phyloP scores from a whole-genome alignment of 2,888 invertebrate genomes.

The Timandra comae region DNA sequence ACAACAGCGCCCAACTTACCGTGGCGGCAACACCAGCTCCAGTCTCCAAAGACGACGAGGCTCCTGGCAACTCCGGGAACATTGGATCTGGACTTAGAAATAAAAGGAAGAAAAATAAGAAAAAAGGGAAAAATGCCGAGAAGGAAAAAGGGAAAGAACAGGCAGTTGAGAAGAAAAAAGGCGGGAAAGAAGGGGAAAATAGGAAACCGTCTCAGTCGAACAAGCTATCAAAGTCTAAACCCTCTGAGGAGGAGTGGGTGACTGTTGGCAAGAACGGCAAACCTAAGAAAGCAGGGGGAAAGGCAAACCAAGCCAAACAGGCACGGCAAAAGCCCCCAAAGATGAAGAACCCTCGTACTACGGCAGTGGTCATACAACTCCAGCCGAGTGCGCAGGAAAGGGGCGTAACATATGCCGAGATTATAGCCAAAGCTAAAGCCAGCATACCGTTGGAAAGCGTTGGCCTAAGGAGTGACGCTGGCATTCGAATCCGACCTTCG shows the following conservation, averaged over 20 bases:
- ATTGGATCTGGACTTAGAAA: too few relatives aligned
- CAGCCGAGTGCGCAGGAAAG: background rate
- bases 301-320: too few relatives aligned
- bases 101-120: too few relatives aligned
- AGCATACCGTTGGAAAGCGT: background rate
- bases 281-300: background rate
- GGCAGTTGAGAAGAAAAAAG: too few relatives aligned
- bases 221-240: background rate
- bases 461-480: background rate
- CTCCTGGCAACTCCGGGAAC: too few relatives aligned
- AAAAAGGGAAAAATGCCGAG: too few relatives aligned
- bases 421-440: background rate
- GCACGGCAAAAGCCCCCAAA: too few relatives aligned
- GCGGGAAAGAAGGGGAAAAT: too few relatives aligned
- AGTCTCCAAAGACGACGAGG: background rate
- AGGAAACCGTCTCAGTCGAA: background rate
- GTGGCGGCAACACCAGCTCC: too few relatives aligned
- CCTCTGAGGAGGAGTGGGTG: background rate
- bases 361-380: background rate
- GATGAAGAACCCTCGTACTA: background rate
- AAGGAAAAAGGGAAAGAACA: too few relatives aligned
- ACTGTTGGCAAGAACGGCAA: background rate
- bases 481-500: background rate
- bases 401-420: background rate
- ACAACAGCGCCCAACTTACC: too few relatives aligned